Base-by-base conservation (phyloP, 2,888 invertebrate species). In the Drosophila differens region DNA sequence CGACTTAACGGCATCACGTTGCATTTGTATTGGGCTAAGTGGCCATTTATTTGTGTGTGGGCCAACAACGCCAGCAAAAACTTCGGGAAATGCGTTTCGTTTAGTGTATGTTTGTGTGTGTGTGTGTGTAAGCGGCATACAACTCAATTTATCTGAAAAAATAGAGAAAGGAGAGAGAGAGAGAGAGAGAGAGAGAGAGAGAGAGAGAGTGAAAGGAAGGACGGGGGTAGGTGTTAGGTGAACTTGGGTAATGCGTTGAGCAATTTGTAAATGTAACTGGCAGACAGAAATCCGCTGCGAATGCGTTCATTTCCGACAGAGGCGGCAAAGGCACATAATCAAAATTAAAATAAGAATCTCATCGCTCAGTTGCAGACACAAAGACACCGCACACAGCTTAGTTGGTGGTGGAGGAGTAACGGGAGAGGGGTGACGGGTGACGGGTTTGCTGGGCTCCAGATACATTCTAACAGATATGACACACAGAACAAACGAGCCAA, bases 261-360 rank as follows among this genome's bases (percentile, higher is more conserved):
- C 89, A 83, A 87, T 88, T 88, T 90, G 89, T 90, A 87, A 78
- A 79, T 85, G 87, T 90, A 89, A 86, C 87, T 82, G 84, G 76
- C 87, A 90, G 86, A 90, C 80, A 79, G 82, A 86, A 78, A 86
- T 83, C 77, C 81, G 70, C 58, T 53, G 76, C 67, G 78, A 72
- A 75, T 76, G 80, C 77, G 70, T 63, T 69, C 77, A 69, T 69
- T 76, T 78, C 81, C 73, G 70, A 72, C 74, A 71, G 75, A 70
- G 71, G 58, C 65, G 61, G 52, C 60, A 70, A 37, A 52, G 65
- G 69, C 75, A 83, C 87, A 89, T 83, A 82, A 88, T 86, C 91
- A 90, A 88, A 88, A 88, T 88, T 88, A 87, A 90, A 88, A 88
- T 88, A 90, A 88, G 87, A 89, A 82, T 77, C 87, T 83, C 87